Evolutionary conservation across 1,140 invertebrate species (phyloP).

Genomic region (Ostrea edulis): DNA sequence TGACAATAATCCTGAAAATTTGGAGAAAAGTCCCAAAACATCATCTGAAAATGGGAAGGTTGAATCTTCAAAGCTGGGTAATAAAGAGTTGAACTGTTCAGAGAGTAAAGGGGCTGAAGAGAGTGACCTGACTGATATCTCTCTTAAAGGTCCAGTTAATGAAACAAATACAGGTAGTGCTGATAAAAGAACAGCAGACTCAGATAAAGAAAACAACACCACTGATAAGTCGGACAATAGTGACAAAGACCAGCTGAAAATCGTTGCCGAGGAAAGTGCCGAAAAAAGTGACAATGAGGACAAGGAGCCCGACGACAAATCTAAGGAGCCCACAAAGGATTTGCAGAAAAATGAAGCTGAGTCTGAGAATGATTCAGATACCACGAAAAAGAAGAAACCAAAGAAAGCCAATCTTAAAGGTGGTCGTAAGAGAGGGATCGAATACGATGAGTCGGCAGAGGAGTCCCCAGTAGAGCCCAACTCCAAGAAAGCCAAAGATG

Average conservation of each 20-base stretch:
- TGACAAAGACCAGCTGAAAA: too few relatives aligned
- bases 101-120: background rate
- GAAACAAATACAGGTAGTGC: background rate
- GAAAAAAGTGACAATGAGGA: constrained; percentile 22
- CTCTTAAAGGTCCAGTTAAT: background rate
- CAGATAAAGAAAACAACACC: background rate
- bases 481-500: constrained; percentile 52
- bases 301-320: background rate
- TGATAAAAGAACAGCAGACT: background rate
- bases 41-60: background rate
- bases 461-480: constrained; percentile 52
- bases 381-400: background rate
- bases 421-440: constrained; percentile 26
- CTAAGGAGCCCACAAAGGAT: constrained; percentile 21
- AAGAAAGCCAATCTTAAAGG: constrained; percentile 18
- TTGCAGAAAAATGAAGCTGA: background rate
- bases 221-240: too few relatives aligned
- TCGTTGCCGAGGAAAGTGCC: background rate
- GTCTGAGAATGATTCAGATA: background rate
- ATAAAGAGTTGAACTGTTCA: background rate
- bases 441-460: constrained; percentile 39
- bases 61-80: background rate
- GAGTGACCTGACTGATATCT: background rate
- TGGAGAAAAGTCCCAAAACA: background rate
- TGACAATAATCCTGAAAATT: background rate